phyloP scores from a whole-genome alignment of 2,113 vertebrate species.

The Falcunculus frontatus region DNA sequence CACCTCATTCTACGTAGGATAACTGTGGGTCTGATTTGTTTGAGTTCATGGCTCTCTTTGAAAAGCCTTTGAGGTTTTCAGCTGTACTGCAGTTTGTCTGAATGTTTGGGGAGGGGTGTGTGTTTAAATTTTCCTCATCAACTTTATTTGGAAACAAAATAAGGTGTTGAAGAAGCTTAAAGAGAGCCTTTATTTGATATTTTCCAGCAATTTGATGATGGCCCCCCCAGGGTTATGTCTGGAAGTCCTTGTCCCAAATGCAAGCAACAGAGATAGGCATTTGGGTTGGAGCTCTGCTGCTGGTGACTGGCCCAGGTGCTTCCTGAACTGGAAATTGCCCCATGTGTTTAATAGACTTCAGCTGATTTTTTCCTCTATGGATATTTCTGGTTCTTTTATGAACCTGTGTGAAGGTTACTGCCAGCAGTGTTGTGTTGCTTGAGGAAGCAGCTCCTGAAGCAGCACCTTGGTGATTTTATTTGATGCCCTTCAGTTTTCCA shows the following conservation, averaged over 20 bases:
- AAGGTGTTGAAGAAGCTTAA: neutral
- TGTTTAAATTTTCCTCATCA: neutral
- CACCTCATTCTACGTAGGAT: neutral
- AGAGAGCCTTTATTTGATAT: neutral
- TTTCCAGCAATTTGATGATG: neutral
- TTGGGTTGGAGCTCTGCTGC: neutral
- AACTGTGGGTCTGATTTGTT: neutral
- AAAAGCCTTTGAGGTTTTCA: neutral
- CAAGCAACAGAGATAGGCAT: fast-evolving
- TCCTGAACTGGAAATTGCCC: neutral
- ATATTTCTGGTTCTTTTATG: neutral
- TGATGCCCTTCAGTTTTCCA: neutral
- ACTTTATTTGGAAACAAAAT: neutral
- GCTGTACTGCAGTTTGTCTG: neutral
- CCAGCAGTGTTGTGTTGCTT: neutral
- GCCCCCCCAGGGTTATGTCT: neutral
- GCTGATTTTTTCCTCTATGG: neutral
- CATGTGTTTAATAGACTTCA: neutral
- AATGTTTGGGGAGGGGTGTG: fast-evolving
- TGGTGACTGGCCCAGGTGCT: neutral
- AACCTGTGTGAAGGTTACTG: neutral
- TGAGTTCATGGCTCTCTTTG: neutral
- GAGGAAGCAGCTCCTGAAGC: neutral
- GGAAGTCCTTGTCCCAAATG: neutral
- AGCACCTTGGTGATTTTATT: neutral